Conservation (phyloP, 2,113 vertebrate genomes). For the Hemibates koningsi region DNA sequence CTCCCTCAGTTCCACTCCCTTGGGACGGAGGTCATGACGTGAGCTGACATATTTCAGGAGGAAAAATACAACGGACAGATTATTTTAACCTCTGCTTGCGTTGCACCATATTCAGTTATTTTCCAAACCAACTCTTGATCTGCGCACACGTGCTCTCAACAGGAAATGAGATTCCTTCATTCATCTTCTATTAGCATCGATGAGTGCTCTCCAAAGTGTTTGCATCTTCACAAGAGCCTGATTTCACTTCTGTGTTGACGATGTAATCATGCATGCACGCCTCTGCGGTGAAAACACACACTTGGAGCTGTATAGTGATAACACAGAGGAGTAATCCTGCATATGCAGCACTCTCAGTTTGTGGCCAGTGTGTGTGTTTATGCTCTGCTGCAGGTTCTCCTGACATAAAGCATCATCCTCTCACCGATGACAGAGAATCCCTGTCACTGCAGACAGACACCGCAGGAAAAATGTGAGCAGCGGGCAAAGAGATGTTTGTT, state of each 20-base stretch:
- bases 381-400: background rate
- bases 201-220: background rate
- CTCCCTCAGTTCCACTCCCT: background rate
- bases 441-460: background rate
- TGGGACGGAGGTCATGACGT: background rate
- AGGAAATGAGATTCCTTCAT: background rate
- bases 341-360: background rate
- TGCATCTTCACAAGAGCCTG: background rate
- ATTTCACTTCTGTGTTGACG: background rate
- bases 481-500: background rate
- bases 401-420: background rate
- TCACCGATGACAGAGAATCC: background rate
- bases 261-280: background rate
- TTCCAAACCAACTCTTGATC: background rate
- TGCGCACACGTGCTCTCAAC: background rate
- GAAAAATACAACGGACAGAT: background rate
- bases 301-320: background rate
- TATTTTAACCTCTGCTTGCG: background rate
- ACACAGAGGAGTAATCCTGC: background rate
- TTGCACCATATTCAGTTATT: background rate
- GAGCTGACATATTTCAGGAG: background rate
- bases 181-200: background rate
- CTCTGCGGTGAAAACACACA: background rate
- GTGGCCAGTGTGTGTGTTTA: background rate
- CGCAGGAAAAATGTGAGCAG: slow-evolving; percentile 8